phyloP scores from a whole-genome alignment of 2,797 vertebrate species.

The Fistularia commersonii region DNA sequence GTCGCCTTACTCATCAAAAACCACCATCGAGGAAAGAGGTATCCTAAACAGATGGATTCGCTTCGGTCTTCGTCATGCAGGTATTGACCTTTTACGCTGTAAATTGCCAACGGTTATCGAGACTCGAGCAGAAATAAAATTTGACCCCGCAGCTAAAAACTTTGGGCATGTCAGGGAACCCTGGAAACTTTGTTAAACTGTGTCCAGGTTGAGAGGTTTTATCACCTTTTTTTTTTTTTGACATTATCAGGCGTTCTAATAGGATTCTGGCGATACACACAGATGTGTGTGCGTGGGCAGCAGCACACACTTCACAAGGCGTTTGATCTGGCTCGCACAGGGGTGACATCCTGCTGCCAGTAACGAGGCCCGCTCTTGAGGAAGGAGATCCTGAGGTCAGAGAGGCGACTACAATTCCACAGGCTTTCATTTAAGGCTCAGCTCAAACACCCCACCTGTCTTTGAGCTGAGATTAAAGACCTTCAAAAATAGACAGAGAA shows the following conservation, averaged over 20 bases:
- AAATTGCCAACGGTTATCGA: constrained; percentile 54
- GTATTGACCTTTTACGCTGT: constrained; percentile 51
- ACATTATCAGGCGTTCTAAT: constrained; percentile 59
- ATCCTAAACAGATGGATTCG: constrained; percentile 44
- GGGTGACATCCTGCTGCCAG: constrained; percentile 57
- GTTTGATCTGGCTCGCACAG: constrained; percentile 56
- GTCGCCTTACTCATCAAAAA: constrained; percentile 33
- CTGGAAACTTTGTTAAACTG: constrained; percentile 41
- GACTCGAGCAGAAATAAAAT: constrained; percentile 28
- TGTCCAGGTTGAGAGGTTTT: constrained; percentile 23
- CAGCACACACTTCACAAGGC: constrained; percentile 23
- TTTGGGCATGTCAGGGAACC: constrained; percentile 25
- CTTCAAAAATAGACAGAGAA: constrained; percentile 44
- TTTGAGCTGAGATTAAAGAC: constrained; percentile 68
- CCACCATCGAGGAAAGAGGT: constrained; percentile 37
- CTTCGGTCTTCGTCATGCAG: constrained; percentile 35
- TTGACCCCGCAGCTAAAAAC: constrained; percentile 24
- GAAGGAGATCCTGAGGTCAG: constrained; percentile 67
- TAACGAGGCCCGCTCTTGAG: constrained; percentile 59
- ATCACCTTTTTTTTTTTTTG: constrained; percentile 38
- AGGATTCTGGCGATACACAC: constrained; percentile 36
- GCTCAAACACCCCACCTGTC: constrained; percentile 59
- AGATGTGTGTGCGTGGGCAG: not conserved
- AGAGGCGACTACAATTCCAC: constrained; percentile 49
- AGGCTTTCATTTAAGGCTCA: constrained; percentile 60